Percentiles rank a stretch among this genome's conserved stretches.
Evolutionary conservation across 2,888 invertebrate genomes (phyloP).

Genomic region (Plutella xylostella): DNA sequence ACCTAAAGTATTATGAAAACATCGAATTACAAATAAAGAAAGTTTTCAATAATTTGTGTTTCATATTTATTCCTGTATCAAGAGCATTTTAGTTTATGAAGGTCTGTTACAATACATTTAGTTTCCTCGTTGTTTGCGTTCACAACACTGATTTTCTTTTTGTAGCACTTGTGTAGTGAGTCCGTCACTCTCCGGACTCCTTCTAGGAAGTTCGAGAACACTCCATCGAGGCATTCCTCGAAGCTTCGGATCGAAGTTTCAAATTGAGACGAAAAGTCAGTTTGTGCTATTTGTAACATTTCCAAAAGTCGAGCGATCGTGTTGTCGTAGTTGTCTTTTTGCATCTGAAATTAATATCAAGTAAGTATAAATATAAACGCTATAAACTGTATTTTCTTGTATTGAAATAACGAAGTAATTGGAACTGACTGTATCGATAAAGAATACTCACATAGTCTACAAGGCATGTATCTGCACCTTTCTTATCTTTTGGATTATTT

Average conservation of each 20-base stretch:
- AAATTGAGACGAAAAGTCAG: background rate
- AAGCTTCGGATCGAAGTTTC: conserved; percentile 20
- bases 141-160: conserved; percentile 5
- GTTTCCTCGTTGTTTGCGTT: too few relatives aligned
- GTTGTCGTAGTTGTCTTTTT: conserved; percentile 34
- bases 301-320: conserved; percentile 31
- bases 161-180: conserved; percentile 32
- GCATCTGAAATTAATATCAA: conserved; percentile 36
- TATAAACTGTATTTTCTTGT: background rate
- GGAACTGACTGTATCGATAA: background rate
- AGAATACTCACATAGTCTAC: conserved; percentile 36
- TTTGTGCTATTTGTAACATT: background rate
- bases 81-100: too few relatives aligned
- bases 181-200: conserved; percentile 27
- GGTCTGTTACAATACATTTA: too few relatives aligned
- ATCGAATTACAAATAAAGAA: conserved; percentile 26
- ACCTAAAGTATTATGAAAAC: conserved; percentile 43
- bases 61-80: too few relatives aligned
- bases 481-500: conserved; percentile 25
- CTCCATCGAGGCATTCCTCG: conserved; percentile 30
- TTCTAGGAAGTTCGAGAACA: conserved; percentile 28
- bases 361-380: too few relatives aligned
- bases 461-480: conserved; percentile 26
- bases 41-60: conserved; percentile 2
- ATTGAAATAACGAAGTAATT: too few relatives aligned